Percentiles rank a stretch among this genome's conserved stretches.
These are phyloP conservation scores for Pica pica DNA, from an alignment of 2,113 vertebrate species.

Conservation along the genomic window DNA sequence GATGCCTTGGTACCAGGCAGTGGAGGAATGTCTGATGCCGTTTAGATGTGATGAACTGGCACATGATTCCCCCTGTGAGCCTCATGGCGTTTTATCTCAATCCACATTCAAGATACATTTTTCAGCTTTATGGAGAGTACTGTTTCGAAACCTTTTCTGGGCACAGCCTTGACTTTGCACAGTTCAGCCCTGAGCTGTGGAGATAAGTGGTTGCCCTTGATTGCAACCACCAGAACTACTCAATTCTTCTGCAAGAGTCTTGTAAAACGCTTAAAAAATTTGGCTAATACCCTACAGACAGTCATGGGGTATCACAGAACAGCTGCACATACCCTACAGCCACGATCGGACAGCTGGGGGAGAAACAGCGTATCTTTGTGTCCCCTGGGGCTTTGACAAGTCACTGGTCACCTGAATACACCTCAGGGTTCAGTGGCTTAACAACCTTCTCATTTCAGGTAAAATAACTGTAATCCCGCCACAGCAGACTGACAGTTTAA, in stretches of 20 bases:
- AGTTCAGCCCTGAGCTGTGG: not conserved
- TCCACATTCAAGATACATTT: not conserved
- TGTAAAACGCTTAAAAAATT: not conserved
- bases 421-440: not conserved
- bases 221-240: not conserved
- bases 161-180: not conserved
- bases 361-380: not conserved
- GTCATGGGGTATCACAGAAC: not conserved
- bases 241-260: not conserved
- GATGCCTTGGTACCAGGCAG: not conserved
- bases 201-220: not conserved
- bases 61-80: not conserved
- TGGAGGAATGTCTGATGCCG: not conserved
- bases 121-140: not conserved
- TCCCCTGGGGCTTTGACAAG: not conserved
- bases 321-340: not conserved
- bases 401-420: not conserved
- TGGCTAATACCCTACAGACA: not conserved
- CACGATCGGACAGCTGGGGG: accelerated
- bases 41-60: not conserved
- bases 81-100: not conserved
- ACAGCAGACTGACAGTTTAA: not conserved
- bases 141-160: not conserved
- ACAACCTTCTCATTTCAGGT: not conserved
- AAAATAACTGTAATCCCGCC: not conserved